These are phyloP conservation scores for Neocrepidodera transversa DNA, from an alignment of 2,888 invertebrate species.

Conservation along the genomic window DNA sequence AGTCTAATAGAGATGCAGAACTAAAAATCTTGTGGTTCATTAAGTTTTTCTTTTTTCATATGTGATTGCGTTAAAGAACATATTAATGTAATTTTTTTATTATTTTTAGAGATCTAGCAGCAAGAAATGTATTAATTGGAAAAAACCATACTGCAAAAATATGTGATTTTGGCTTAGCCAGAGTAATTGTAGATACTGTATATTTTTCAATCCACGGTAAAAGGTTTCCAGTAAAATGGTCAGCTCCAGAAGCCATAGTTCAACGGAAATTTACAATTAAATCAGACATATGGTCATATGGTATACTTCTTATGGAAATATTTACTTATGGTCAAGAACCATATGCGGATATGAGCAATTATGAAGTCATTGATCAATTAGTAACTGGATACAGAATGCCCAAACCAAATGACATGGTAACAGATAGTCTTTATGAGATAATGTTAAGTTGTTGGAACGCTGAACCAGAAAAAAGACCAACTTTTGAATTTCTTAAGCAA, in stretches of 20 bases:
- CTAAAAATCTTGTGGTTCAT: too few species aligned
- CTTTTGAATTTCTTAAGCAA: too few species aligned
- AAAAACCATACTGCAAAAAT: constrained; percentile 94
- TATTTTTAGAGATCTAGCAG: constrained; percentile 78
- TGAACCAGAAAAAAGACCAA: not conserved
- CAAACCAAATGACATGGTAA: not conserved
- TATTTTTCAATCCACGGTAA: constrained; percentile 89
- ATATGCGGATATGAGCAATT: constrained; percentile 51
- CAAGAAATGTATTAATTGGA: constrained; percentile 87
- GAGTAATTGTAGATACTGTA: constrained; percentile 87
- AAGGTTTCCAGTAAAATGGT: constrained; percentile 92
- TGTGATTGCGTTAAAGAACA: too few species aligned
- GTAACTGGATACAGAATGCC: not conserved
- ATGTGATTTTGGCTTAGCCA: constrained; percentile 95
- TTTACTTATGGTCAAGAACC: constrained; percentile 87
- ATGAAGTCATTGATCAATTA: not conserved
- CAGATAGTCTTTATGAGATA: not conserved
- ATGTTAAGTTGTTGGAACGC: not conserved
- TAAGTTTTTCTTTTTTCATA: too few species aligned
- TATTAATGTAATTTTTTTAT: too few species aligned
- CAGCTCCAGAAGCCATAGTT: constrained; percentile 91
- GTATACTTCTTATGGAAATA: constrained; percentile 89
- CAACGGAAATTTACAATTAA: constrained; percentile 92
- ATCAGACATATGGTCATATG: constrained; percentile 95
- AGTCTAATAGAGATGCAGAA: too few species aligned